phyloP scores from a whole-genome alignment of 1,140 invertebrate genomes.

The Penaeus chinensis region DNA sequence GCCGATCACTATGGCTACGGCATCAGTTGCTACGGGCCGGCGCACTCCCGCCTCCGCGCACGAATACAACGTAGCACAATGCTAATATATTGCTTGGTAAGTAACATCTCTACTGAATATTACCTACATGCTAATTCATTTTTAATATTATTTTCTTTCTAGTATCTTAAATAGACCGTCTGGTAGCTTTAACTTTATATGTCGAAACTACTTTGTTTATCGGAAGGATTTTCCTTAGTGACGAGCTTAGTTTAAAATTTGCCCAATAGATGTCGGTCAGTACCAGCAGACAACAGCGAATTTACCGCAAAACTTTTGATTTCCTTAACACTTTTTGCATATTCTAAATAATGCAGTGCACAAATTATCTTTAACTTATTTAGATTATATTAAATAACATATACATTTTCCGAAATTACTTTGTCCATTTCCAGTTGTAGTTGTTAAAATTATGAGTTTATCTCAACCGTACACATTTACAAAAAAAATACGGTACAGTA shows the following conservation, averaged over 20 bases:
- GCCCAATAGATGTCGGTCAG: slow-evolving; percentile 32
- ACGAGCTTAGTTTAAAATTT: slow-evolving; percentile 4
- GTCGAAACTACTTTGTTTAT: slow-evolving; percentile 49
- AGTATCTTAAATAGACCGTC: neutral
- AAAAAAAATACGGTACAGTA: neutral
- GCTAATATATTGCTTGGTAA: neutral
- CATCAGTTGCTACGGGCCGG: slow-evolving; percentile 54
- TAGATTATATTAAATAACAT: too few species aligned
- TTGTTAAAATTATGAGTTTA: too few species aligned
- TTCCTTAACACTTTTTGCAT: too few species aligned
- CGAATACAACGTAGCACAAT: neutral
- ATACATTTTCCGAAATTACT: too few species aligned
- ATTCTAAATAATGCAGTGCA: too few species aligned
- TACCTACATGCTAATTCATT: neutral
- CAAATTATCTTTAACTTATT: too few species aligned
- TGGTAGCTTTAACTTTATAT: neutral
- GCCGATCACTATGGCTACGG: slow-evolving; percentile 56
- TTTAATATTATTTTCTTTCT: neutral
- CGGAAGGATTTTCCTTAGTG: slow-evolving; percentile 57
- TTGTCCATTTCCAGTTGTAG: too few species aligned
- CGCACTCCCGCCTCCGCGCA: slow-evolving; percentile 42
- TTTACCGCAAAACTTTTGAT: too few species aligned
- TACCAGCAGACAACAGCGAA: slow-evolving; percentile 25
- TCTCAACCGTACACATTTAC: too few species aligned
- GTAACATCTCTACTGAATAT: neutral